phyloP scores from a whole-genome alignment of 2,888 invertebrate species.

The Syrphus vitripennis region DNA sequence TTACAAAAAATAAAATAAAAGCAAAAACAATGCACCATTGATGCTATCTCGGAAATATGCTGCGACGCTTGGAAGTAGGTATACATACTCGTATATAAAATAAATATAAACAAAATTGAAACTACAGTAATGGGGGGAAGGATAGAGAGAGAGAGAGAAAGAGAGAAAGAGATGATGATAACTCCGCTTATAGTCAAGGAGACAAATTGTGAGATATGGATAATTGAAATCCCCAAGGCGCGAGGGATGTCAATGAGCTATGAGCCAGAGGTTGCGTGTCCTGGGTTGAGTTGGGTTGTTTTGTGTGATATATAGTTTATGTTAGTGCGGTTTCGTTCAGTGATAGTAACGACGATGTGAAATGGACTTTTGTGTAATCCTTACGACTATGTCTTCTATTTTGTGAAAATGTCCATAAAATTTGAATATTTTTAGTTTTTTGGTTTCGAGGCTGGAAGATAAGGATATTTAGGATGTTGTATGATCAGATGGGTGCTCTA shows the following conservation, averaged over 20 bases:
- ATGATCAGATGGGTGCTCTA: neutral
- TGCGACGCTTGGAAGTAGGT: neutral
- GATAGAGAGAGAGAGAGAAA: too few species aligned
- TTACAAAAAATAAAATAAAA: constrained; percentile 10
- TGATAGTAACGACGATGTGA: constrained; percentile 55
- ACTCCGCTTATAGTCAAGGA: constrained; percentile 45
- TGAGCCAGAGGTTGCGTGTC: neutral
- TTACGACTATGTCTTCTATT: constrained; percentile 56
- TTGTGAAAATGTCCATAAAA: constrained; percentile 65
- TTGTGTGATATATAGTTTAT: constrained; percentile 20
- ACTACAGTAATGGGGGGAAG: neutral
- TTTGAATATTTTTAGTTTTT: constrained; percentile 57
- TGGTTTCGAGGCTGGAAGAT: neutral
- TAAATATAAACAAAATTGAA: neutral
- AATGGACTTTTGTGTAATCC: constrained; percentile 66
- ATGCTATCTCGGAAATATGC: constrained; percentile 28
- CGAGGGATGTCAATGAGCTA: constrained; percentile 15
- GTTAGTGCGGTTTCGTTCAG: constrained; percentile 5
- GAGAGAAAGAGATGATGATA: constrained; percentile 21
- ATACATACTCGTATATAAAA: neutral
- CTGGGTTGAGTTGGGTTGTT: neutral
- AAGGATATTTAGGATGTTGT: neutral
- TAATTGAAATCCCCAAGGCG: constrained; percentile 68
- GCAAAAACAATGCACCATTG: constrained; percentile 52
- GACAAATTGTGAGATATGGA: constrained; percentile 69